Evolutionary conservation across 1,140 invertebrate species (phyloP).

Genomic region (Drosophila mayri): DNA sequence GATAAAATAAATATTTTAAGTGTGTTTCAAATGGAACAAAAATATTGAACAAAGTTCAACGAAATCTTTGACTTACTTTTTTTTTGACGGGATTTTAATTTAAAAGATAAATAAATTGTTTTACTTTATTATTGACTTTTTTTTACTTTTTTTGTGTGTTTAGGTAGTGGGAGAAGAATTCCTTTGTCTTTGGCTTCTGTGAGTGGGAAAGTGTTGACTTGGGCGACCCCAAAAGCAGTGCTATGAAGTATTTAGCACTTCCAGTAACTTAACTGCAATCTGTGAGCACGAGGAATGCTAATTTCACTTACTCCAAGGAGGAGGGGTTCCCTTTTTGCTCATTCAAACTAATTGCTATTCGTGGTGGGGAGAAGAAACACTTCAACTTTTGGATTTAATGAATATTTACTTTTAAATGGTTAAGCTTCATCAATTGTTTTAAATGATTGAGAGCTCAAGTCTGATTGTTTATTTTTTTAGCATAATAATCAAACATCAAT

Average conservation of each 20-base stretch:
- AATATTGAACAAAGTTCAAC: neutral
- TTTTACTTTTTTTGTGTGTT: neutral
- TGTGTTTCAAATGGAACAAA: neutral
- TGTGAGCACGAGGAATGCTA: constrained; percentile 30
- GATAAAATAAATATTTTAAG: neutral
- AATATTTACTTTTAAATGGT: constrained; percentile 1
- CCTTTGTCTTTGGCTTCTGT: constrained; percentile 24
- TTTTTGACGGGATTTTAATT: neutral
- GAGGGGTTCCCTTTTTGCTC: neutral
- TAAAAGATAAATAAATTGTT: neutral
- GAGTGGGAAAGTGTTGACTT: constrained; percentile 55
- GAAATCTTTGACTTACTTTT: neutral
- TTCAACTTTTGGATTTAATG: neutral
- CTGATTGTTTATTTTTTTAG: neutral
- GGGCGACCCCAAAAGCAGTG: neutral
- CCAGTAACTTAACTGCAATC: constrained; percentile 35
- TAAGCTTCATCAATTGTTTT: neutral
- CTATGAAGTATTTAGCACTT: constrained; percentile 44
- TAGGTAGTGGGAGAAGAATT: constrained; percentile 24
- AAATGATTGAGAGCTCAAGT: neutral
- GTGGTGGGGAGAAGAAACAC: neutral
- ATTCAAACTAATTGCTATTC: constrained; percentile 12
- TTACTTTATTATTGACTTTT: neutral
- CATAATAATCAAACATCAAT: neutral
- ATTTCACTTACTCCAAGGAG: constrained; percentile 24